Evolutionary conservation across 2,113 vertebrate species (phyloP).

Genomic region (Cariama cristata): DNA sequence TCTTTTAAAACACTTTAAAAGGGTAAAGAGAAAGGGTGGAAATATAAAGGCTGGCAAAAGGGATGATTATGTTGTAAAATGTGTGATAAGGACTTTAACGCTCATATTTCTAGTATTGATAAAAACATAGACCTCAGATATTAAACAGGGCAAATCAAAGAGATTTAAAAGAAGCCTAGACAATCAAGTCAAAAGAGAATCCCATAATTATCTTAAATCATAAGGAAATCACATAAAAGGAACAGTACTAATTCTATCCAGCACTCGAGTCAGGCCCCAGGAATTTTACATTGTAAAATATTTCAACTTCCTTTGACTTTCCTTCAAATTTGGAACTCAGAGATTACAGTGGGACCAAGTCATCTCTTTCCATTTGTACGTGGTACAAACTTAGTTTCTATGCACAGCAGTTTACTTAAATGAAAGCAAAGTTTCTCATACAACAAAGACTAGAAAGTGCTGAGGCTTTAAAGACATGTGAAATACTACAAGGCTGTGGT

Average conservation of each 20-base stretch:
- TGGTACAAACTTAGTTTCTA: not conserved
- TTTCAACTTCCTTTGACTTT: not conserved
- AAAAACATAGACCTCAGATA: not conserved
- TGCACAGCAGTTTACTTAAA: not conserved
- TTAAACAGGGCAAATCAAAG: not conserved
- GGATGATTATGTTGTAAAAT: not conserved
- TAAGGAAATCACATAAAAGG: not conserved
- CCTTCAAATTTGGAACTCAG: not conserved
- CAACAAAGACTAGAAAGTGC: not conserved
- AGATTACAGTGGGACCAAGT: not conserved
- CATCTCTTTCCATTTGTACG: not conserved
- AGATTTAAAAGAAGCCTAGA: not conserved
- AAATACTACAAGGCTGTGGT: not conserved
- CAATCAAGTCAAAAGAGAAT: not conserved
- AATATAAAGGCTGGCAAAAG: not conserved
- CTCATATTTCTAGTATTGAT: not conserved
- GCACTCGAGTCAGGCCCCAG: accelerated
- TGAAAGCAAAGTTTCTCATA: not conserved
- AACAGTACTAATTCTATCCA: not conserved
- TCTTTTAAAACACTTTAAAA: not conserved
- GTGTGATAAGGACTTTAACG: not conserved
- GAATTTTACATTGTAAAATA: not conserved
- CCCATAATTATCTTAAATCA: not conserved
- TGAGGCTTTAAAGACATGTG: not conserved
- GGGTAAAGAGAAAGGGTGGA: accelerated